Evolutionary conservation across 2,797 vertebrate species (phyloP).

Genomic region (Pitangus sulphuratus): DNA sequence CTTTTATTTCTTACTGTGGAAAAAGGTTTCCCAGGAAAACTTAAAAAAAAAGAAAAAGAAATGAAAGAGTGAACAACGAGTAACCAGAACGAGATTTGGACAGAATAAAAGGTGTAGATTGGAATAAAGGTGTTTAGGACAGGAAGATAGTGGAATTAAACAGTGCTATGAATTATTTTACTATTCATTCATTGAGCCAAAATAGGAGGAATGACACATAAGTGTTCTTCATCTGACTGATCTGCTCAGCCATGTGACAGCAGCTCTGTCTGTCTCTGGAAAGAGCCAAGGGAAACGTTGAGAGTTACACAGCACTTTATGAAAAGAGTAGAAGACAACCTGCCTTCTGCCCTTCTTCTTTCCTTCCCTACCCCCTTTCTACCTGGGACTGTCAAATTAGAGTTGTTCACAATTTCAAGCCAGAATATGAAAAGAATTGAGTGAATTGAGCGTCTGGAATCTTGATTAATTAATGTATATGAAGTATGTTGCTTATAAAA

Average conservation of each 20-base stretch:
- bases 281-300: not conserved
- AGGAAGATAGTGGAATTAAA: not conserved
- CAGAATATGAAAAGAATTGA: not conserved
- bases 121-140: not conserved
- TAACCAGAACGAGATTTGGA: not conserved
- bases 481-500: not conserved
- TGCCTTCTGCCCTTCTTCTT: not conserved
- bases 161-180: not conserved
- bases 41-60: not conserved
- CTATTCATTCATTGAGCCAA: not conserved
- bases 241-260: not conserved
- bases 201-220: not conserved
- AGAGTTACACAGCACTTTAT: not conserved
- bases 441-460: not conserved
- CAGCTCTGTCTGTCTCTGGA: not conserved
- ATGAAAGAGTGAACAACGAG: not conserved
- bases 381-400: not conserved
- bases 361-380: not conserved
- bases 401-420: not conserved
- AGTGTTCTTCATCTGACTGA: not conserved
- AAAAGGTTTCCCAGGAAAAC: not conserved
- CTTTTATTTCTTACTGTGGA: not conserved
- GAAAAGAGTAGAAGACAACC: not conserved
- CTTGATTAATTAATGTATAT: not conserved
- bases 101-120: not conserved